phyloP scores from a whole-genome alignment of 2,113 vertebrate genomes.

The Bucco capensis region DNA sequence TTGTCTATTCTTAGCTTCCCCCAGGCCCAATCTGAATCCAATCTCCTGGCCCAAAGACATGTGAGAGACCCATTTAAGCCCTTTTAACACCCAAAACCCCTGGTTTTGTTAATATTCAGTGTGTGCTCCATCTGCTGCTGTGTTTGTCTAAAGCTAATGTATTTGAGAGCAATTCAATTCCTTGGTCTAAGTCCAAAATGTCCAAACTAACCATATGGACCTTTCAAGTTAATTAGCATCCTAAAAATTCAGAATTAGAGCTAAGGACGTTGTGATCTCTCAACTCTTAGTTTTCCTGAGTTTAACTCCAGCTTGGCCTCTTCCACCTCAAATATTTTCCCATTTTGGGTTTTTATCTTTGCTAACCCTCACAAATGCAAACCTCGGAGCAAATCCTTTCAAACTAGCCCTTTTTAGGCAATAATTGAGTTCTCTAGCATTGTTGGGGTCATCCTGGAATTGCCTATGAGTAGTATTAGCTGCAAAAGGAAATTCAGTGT shows the following conservation, averaged over 20 bases:
- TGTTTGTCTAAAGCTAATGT: conserved; percentile 39
- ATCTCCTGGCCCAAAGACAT: conserved; percentile 14
- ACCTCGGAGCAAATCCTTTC: rapidly evolving
- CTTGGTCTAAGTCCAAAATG: conserved; percentile 38
- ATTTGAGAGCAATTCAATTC: conserved; percentile 26
- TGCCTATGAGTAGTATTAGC: neutral
- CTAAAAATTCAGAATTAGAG: neutral
- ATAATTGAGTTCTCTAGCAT: neutral
- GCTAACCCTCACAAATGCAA: neutral
- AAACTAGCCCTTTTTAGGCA: neutral
- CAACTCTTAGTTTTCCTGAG: neutral
- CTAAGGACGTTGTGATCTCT: neutral
- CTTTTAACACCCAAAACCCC: conserved; percentile 45
- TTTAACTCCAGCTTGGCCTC: neutral
- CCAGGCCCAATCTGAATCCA: neutral
- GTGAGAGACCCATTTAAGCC: conserved; percentile 26
- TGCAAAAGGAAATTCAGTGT: neutral
- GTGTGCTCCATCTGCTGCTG: conserved; percentile 54
- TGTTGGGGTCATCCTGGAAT: neutral
- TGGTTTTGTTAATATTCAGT: conserved; percentile 35
- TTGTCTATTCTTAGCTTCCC: conserved; percentile 19
- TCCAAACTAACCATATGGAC: conserved; percentile 52
- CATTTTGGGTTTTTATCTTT: neutral
- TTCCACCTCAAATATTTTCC: neutral
- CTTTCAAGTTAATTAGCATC: conserved; percentile 18